Evolutionary conservation across 2,888 invertebrate species (phyloP), one percentile per base, ranked within the genome.

Genomic region (Plutella xylostella): DNA sequence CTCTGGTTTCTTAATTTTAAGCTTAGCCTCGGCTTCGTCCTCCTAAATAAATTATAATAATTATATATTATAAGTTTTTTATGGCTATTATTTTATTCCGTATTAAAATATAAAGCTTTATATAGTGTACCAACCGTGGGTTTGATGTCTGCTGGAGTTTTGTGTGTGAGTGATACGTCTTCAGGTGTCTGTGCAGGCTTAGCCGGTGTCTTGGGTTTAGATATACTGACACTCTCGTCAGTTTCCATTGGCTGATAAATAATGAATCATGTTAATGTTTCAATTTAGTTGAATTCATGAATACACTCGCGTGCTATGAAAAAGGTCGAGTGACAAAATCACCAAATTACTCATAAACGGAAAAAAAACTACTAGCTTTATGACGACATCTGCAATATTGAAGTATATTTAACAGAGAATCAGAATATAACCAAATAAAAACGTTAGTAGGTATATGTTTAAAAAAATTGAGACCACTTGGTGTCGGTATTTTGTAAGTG

Each of bases 1-100:
- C 66, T 83, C 83, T 25, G 80, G 78, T 67, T 77, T 83, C 63
- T 80, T 80, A 61, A 83, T 60, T 48, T 63, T 79, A 49, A 83
- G 74, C 57, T 80, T 72, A n/a, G 83, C 82, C 60, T 72, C 80
- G 49, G 76, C 82, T 56, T 76, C 65, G 51, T 57, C 82, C 56
- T 73, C 80, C 83, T 83, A 72, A 30, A 44, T 48, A 34, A 42
- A 28, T 40, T 42, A 30, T 12, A 17, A 39, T 18, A 20, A 17
- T 14, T 33, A 4, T 17, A 18, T 41, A 45, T 22, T 22, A 20
- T 7, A 12, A 5, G 11, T n/a, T 43, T n/a, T 28, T n/a, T n/a
- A 22, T 22, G 20, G 3, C n/a, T 28, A n/a, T 4, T 28, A 42
- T 21, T 30, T 17, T 30, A 28, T 34, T 34, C 14, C 14, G 34